phyloP scores from a whole-genome alignment of 1,140 invertebrate genomes.

The Globodera rostochiensis region DNA sequence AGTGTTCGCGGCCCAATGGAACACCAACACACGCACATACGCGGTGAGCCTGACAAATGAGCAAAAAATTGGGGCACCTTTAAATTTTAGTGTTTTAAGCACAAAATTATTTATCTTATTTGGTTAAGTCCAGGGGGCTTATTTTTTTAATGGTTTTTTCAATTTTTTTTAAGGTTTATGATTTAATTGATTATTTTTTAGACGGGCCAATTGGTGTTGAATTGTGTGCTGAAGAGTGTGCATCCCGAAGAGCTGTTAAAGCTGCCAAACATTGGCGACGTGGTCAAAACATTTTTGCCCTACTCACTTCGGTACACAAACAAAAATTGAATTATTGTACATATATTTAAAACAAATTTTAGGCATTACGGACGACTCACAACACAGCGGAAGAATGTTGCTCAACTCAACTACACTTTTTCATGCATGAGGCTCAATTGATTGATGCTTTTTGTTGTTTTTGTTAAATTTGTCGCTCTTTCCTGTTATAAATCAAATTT shows the following conservation, averaged over 20 bases:
- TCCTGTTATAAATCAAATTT: no score
- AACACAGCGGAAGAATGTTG: conserved; percentile 38
- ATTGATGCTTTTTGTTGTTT: conserved; percentile 44
- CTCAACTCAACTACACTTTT: conserved; percentile 48
- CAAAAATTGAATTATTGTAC: conserved; percentile 11
- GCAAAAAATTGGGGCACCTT: no score
- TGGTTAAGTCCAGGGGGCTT: no score
- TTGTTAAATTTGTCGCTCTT: conserved; percentile 23
- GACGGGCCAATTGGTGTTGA: conserved; percentile 52
- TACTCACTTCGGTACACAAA: conserved; percentile 54
- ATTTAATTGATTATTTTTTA: conserved; percentile 36
- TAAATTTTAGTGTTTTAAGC: no score
- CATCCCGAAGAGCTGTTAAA: conserved; percentile 50
- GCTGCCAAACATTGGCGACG: conserved; percentile 49
- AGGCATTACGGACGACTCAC: conserved; percentile 60
- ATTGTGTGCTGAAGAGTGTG: conserved; percentile 45
- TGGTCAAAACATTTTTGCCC: conserved; percentile 56
- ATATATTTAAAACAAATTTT: conserved; percentile 33
- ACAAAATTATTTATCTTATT: no score
- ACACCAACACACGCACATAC: conserved; percentile 58
- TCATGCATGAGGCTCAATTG: conserved; percentile 45
- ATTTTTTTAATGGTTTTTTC: no score
- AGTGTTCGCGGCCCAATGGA: conserved; percentile 58
- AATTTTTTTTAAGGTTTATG: no score
- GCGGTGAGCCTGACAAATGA: conserved; percentile 34